phyloP scores from a whole-genome alignment of 2,113 vertebrate species.

The Apteryx owenii region DNA sequence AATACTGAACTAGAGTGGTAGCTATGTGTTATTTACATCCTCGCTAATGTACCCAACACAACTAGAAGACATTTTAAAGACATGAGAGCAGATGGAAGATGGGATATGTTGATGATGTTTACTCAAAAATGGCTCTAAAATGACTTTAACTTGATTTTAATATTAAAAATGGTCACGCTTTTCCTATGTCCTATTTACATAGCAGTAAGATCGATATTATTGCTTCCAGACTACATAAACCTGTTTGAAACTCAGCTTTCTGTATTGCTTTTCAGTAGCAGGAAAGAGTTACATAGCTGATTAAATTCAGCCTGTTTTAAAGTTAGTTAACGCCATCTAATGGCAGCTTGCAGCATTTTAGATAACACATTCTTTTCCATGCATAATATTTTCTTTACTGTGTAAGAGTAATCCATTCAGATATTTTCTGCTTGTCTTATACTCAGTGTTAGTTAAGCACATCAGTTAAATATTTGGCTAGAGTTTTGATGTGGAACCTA shows the following conservation, averaged over 20 bases:
- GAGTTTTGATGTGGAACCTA: not conserved
- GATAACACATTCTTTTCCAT: not conserved
- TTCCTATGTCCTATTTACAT: not conserved
- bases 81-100: not conserved
- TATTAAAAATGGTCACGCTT: not conserved
- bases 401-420: not conserved
- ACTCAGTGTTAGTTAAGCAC: not conserved
- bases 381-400: not conserved
- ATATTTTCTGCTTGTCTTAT: rapidly evolving
- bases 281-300: not conserved
- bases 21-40: not conserved
- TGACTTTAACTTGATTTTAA: not conserved
- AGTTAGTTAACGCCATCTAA: conserved; percentile 43
- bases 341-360: not conserved
- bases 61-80: not conserved
- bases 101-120: not conserved
- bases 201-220: not conserved
- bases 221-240: not conserved
- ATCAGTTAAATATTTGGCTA: not conserved
- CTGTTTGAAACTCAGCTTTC: not conserved
- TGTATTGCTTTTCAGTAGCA: not conserved
- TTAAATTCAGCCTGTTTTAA: not conserved
- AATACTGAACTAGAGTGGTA: not conserved
- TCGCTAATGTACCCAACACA: not conserved
- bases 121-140: not conserved